These are phyloP conservation scores for Disparrhopalites patrizii DNA, from an alignment of 2,888 invertebrate genomes.

Conservation along the genomic window DNA sequence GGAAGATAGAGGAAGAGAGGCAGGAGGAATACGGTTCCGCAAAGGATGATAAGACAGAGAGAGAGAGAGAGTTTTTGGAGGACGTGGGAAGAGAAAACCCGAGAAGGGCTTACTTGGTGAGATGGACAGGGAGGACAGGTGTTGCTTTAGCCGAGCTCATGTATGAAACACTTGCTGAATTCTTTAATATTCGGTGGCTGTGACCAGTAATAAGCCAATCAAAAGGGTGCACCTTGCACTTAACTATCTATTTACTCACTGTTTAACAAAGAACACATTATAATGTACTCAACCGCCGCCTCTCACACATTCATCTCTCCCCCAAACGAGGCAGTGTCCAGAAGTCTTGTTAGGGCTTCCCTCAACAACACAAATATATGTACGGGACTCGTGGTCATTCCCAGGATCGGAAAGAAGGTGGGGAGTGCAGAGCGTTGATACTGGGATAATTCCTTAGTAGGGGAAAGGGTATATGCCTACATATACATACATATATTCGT, in stretches of 20 bases:
- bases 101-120: too few species aligned
- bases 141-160: slow-evolving; percentile 10
- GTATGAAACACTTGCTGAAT: slow-evolving; percentile 7
- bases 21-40: background rate
- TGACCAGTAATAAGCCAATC: too few species aligned
- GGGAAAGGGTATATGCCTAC: background rate
- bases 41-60: background rate
- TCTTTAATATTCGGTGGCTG: slow-evolving; percentile 13
- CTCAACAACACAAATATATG: too few species aligned
- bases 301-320: too few species aligned
- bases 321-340: too few species aligned
- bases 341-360: too few species aligned
- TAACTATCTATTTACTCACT: background rate
- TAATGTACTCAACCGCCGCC: background rate
- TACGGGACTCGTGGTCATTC: too few species aligned
- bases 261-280: background rate
- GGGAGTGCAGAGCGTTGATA: background rate
- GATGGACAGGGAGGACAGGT: slow-evolving; percentile 23
- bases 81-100: too few species aligned
- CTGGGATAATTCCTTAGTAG: background rate
- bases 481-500: background rate
- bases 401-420: too few species aligned
- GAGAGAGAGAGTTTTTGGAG: too few species aligned
- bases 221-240: slow-evolving; percentile 4
- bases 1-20: background rate